Conservation (phyloP, 1,140 invertebrate species). For the Aradophagus sp. region DNA sequence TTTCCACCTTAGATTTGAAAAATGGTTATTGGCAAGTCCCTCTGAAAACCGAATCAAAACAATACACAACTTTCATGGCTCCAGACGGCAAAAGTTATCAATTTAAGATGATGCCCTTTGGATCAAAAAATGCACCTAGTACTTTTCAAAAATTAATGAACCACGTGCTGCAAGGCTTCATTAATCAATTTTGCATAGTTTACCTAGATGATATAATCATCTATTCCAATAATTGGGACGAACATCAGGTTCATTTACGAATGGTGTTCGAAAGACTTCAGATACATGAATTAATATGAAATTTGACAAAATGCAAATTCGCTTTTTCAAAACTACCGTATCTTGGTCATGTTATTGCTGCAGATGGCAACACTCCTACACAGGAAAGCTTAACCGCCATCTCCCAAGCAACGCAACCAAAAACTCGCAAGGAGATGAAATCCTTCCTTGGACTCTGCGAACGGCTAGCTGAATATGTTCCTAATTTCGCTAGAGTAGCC, state of each 20-base stretch:
- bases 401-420: too few relatives aligned
- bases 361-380: too few relatives aligned
- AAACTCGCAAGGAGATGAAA: too few relatives aligned
- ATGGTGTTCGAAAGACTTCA: neutral
- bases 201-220: conserved; percentile 1
- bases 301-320: too few relatives aligned
- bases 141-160: neutral
- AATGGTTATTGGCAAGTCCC: conserved; percentile 3
- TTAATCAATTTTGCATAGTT: conserved; percentile 2
- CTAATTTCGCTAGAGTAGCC: too few relatives aligned
- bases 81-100: neutral
- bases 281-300: neutral
- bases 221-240: neutral
- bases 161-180: too few relatives aligned
- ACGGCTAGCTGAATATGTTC: too few relatives aligned
- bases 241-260: neutral
- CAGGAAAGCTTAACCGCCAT: too few relatives aligned
- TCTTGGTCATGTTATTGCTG: too few relatives aligned
- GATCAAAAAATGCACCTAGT: too few relatives aligned
- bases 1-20: neutral
- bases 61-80: neutral
- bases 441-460: too few relatives aligned
- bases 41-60: neutral
- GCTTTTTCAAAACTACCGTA: too few relatives aligned
- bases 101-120: neutral